phyloP scores from a whole-genome alignment of 2,888 invertebrate genomes.

The Phengaris alcon region DNA sequence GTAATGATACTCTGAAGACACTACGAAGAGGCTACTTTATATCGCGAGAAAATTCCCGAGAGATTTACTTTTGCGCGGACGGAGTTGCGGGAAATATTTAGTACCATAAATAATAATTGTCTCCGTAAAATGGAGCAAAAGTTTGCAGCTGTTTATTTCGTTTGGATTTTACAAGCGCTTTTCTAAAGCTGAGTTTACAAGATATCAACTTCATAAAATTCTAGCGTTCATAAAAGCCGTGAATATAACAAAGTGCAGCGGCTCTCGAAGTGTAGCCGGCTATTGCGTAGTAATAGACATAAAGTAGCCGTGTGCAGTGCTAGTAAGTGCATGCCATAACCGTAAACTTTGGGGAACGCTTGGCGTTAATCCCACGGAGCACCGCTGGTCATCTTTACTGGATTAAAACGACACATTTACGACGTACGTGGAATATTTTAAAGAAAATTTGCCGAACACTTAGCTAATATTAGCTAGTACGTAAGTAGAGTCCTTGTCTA shows the following conservation, averaged over 20 bases:
- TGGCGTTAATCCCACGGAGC: slow-evolving; percentile 41
- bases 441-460: slow-evolving; percentile 15
- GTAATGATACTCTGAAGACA: too few relatives aligned
- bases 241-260: slow-evolving; percentile 35
- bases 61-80: too few relatives aligned
- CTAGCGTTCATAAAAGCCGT: slow-evolving; percentile 27
- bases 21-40: too few relatives aligned
- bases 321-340: slow-evolving; percentile 58
- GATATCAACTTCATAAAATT: slow-evolving; percentile 21
- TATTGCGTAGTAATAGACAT: slow-evolving; percentile 53
- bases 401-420: slow-evolving; percentile 33
- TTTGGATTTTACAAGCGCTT: not conserved
- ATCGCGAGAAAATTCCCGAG: too few relatives aligned
- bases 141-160: slow-evolving; percentile 7
- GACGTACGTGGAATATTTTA: slow-evolving; percentile 27
- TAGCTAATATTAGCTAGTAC: slow-evolving; percentile 7
- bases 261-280: slow-evolving; percentile 39
- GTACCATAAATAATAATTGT: too few relatives aligned
- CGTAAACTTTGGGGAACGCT: slow-evolving; percentile 41
- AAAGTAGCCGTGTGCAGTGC: slow-evolving; percentile 50
- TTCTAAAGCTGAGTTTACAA: slow-evolving; percentile 14
- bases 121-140: not conserved
- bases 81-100: too few relatives aligned
- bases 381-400: slow-evolving; percentile 32
- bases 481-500: not conserved